Evolutionary conservation across 2,888 invertebrate genomes (phyloP), one percentile per base, ranked within the genome.

Genomic region (Sturmia bella): DNA sequence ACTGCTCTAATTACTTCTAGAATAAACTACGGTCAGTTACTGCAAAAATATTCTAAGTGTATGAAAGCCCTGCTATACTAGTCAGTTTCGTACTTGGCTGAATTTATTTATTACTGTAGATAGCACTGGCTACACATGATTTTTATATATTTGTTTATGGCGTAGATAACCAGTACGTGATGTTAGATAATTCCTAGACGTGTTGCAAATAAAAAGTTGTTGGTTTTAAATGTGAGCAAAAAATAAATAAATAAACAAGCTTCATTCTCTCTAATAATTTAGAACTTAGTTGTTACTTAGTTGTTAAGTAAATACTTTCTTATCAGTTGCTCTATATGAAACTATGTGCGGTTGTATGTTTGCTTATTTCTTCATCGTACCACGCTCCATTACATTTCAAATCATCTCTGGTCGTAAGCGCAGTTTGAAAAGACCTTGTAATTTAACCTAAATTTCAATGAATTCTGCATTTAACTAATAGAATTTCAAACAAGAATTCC

Each of bases 361-460:
- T n/a, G n/a, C n/a, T 61, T 56, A 50, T 68, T 43, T 66, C 5
- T 15, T 48, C 57, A 11, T 54, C 39, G 41, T 37, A 37, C 50
- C 43, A 32, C 21, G 45, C 68, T 61, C 43, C 15, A 68, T 68
- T 73, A 57, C 50, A 80, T 37, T 70, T 78, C 32, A 66, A 78
- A 78, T 45, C 32, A 54, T 73, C 45, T 43, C 50, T 41, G 50
- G 12, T 32, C 6, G 66, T 24, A 66, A 79, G 45, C 52, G 13
- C 59, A 59, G 52, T 50, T 50, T 32, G 6, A 17, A 17, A 64
- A 56, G 74, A 54, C 80, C 75, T 75, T 75, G 69, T 64, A 50
- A 52, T 69, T 69, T 75, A 75, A 74, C 76, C 75, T 76, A 80
- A 72, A 76, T 80, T 72, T 24, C 52, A 66, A 70, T 21, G 15